Evolutionary conservation across 2,888 invertebrate genomes (phyloP).

Genomic region (Microctonus brassicae): DNA sequence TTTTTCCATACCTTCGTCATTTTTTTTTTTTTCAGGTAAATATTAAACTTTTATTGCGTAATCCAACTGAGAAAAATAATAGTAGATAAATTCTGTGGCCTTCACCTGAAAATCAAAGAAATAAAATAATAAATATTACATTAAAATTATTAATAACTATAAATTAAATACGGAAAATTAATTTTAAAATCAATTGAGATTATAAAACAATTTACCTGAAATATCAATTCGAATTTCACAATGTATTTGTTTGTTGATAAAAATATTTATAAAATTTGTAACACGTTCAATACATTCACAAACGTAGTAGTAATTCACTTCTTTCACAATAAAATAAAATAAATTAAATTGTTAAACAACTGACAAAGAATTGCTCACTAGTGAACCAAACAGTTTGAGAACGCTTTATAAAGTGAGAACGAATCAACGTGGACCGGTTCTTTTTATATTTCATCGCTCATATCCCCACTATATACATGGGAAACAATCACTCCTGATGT

Average conservation of each 20-base stretch:
- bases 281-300: too few species aligned
- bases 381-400: conserved; percentile 54
- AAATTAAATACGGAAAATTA: neutral
- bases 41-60: neutral
- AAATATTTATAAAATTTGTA: too few species aligned
- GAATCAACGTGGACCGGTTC: conserved; percentile 63
- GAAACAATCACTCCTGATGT: conserved; percentile 7
- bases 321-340: neutral
- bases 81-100: neutral
- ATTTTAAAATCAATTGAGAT: too few species aligned
- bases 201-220: too few species aligned
- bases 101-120: conserved; percentile 1
- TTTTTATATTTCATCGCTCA: conserved; percentile 56
- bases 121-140: neutral
- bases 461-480: conserved; percentile 53
- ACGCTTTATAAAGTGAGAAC: conserved; percentile 56
- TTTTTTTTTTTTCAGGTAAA: neutral
- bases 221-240: too few species aligned
- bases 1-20: neutral
- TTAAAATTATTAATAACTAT: neutral
- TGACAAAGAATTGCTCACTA: conserved; percentile 22
- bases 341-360: neutral
- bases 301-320: neutral
- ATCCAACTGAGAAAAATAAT: neutral
- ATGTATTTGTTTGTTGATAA: too few species aligned